phyloP scores from a whole-genome alignment of 2,113 vertebrate species.

The Acrocephalus arundinaceus region DNA sequence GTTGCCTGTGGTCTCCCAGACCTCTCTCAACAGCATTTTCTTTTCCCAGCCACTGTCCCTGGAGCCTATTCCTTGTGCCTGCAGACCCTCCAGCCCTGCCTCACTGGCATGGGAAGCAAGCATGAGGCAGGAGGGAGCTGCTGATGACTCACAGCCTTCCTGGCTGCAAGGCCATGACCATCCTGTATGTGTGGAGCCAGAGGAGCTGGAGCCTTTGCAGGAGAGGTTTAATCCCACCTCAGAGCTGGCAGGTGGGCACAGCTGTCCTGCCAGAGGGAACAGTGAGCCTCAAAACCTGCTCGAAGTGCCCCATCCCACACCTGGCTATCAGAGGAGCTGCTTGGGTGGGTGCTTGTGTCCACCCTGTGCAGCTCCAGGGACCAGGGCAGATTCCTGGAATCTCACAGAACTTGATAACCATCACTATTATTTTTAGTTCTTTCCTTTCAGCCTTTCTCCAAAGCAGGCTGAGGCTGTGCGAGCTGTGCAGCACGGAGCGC shows the following conservation, averaged over 20 bases:
- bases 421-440: background rate
- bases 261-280: background rate
- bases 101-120: rapidly evolving
- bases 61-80: background rate
- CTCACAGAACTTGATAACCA: background rate
- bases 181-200: background rate
- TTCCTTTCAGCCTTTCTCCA: background rate
- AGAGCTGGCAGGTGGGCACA: background rate
- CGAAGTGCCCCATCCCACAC: background rate
- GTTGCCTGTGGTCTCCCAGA: background rate
- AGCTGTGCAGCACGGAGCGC: background rate
- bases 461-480: background rate
- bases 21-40: background rate
- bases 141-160: slow-evolving; percentile 7
- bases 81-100: background rate
- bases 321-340: background rate
- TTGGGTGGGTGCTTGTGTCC: background rate
- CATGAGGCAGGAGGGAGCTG: background rate
- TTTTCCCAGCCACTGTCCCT: background rate
- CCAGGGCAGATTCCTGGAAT: background rate
- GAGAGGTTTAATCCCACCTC: background rate
- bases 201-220: background rate
- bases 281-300: background rate
- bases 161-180: background rate
- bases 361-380: background rate